These are phyloP conservation scores for Brotula barbata DNA, from an alignment of 2,797 vertebrate genomes.

Conservation along the genomic window DNA sequence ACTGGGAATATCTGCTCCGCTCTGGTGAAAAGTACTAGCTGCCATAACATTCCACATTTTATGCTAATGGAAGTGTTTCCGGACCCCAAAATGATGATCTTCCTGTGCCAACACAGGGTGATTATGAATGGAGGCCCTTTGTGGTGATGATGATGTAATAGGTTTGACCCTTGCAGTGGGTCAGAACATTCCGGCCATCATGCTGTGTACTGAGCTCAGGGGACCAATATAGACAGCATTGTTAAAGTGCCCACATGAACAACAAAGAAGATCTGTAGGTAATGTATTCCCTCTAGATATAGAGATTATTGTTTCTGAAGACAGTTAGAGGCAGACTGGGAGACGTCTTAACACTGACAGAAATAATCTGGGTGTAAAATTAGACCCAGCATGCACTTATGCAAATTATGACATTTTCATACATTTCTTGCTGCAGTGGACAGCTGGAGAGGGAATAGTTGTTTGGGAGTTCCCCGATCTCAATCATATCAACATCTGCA, in stretches of 20 bases:
- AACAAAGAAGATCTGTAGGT: constrained; percentile 32
- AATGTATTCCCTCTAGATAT: constrained; percentile 10
- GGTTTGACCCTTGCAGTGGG: constrained; percentile 39
- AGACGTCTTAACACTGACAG: constrained; percentile 4
- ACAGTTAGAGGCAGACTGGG: not conserved
- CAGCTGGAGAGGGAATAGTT: not conserved
- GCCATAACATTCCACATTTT: constrained; percentile 35
- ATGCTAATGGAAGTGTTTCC: constrained; percentile 36
- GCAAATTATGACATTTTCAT: no score
- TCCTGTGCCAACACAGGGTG: constrained; percentile 8
- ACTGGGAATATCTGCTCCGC: not conserved
- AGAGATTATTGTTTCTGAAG: not conserved
- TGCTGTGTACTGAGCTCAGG: constrained; percentile 37
- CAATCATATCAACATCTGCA: not conserved
- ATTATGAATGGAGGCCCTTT: constrained; percentile 54
- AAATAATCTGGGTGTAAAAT: not conserved
- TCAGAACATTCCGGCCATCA: constrained; percentile 42
- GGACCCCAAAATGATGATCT: constrained; percentile 9
- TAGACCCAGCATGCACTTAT: not conserved
- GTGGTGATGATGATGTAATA: constrained; percentile 54
- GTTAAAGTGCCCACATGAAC: constrained; percentile 46
- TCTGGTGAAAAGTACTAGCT: constrained; percentile 1
- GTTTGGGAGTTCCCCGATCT: not conserved
- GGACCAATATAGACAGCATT: constrained; percentile 37
- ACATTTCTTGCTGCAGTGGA: no score